These are phyloP conservation scores for Neopelma chrysocephalum DNA, from an alignment of 2,797 vertebrate genomes.

Conservation along the genomic window DNA sequence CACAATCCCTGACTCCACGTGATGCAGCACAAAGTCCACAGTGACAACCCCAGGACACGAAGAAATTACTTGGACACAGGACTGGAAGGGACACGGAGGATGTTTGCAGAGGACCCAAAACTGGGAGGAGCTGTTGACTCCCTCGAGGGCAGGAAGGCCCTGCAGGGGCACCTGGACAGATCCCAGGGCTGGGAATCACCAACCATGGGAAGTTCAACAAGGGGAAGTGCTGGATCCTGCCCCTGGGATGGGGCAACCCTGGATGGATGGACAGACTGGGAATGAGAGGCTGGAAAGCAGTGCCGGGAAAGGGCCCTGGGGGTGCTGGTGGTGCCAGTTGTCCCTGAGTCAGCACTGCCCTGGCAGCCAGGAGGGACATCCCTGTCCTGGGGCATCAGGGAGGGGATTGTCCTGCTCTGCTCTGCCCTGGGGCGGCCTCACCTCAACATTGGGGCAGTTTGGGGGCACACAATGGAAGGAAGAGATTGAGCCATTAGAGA, in stretches of 20 bases:
- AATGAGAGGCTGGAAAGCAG: neutral
- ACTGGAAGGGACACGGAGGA: neutral
- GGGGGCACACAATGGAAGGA: neutral
- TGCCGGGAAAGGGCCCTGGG: neutral
- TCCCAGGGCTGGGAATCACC: neutral
- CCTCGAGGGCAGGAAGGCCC: neutral
- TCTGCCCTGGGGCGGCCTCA: neutral
- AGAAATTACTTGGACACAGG: neutral
- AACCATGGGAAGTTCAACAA: neutral
- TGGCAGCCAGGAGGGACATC: neutral
- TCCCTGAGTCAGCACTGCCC: neutral
- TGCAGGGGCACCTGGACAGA: neutral
- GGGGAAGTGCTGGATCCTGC: neutral
- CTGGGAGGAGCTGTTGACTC: neutral
- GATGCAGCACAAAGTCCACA: neutral
- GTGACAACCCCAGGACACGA: neutral
- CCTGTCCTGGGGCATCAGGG: neutral
- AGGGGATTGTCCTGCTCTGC: neutral
- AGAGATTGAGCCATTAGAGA: too few relatives aligned
- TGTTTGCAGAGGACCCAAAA: neutral
- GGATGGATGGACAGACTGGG: neutral
- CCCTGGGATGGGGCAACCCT: neutral
- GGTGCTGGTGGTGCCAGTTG: neutral
- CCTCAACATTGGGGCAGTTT: neutral
- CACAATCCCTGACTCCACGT: neutral